Percentiles rank a stretch among this genome's conserved stretches.
These are phyloP conservation scores for Trachelus tabidus DNA, from an alignment of 2,888 invertebrate genomes.

Conservation along the genomic window DNA sequence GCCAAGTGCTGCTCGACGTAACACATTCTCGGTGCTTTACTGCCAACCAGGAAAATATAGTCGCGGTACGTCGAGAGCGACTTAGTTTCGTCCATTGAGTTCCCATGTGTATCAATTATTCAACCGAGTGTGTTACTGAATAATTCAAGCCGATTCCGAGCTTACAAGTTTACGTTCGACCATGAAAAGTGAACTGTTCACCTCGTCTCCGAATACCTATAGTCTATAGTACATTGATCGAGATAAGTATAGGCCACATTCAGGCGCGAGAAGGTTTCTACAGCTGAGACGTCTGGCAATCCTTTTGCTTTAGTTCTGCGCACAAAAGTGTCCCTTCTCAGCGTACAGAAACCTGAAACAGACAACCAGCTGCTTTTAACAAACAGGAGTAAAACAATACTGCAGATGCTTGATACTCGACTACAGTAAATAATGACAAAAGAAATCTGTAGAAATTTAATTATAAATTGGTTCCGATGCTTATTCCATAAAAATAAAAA, in stretches of 20 bases:
- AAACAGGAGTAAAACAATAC: background rate
- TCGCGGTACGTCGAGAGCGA: slow-evolving; percentile 16
- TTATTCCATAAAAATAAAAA: background rate
- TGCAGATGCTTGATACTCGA: background rate
- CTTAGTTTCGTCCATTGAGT: slow-evolving; percentile 18
- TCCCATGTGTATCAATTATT: slow-evolving; percentile 54
- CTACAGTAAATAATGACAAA: background rate
- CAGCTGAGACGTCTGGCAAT: background rate
- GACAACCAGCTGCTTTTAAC: background rate
- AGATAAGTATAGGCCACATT: background rate
- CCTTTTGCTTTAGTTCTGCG: background rate
- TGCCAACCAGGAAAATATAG: slow-evolving; percentile 38
- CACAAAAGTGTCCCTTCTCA: background rate
- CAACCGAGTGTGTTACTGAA: slow-evolving; percentile 47
- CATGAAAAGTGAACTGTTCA: slow-evolving; percentile 38
- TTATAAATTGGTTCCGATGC: background rate
- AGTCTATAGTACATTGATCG: background rate
- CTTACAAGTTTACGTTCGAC: slow-evolving; percentile 39
- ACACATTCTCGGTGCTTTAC: slow-evolving; percentile 35
- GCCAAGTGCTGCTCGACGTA: slow-evolving; percentile 18
- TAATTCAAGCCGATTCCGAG: slow-evolving; percentile 46
- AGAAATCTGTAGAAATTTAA: background rate
- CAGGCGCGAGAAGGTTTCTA: background rate
- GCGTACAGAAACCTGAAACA: background rate
- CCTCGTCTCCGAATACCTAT: slow-evolving; percentile 16